These are phyloP conservation scores for Kryphioiulus occultus DNA, from an alignment of 2,888 invertebrate genomes.

Conservation along the genomic window DNA sequence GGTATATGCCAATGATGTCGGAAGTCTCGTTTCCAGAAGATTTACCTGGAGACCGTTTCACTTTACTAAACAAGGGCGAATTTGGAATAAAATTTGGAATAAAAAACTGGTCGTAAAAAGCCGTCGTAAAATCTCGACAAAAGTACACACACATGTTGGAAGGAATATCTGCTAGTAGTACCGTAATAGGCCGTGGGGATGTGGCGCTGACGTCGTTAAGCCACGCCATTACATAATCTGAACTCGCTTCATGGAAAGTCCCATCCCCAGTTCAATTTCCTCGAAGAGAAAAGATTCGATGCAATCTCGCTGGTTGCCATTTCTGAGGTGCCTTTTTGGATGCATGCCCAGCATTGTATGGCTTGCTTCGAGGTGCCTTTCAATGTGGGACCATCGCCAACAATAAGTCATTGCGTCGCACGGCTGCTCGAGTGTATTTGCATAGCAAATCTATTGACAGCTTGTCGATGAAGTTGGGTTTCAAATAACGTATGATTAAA, in stretches of 20 bases:
- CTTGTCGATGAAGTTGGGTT: constrained; percentile 18
- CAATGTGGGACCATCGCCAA: not conserved
- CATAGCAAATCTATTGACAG: constrained; percentile 16
- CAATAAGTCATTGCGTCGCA: not conserved
- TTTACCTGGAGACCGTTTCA: not conserved
- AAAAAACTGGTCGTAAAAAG: not conserved
- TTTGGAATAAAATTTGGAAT: not conserved
- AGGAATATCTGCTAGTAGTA: not conserved
- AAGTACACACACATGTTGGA: not conserved
- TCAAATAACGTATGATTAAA: constrained; percentile 4
- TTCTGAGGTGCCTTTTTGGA: not conserved
- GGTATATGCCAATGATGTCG: too few species aligned
- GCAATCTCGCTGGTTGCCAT: constrained; percentile 13
- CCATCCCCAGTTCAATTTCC: constrained; percentile 17
- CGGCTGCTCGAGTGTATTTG: not conserved
- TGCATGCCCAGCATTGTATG: not conserved
- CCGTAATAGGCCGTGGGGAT: not conserved
- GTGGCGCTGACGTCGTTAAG: constrained; percentile 8
- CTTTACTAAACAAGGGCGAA: not conserved
- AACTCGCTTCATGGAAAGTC: not conserved
- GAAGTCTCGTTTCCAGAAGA: not conserved
- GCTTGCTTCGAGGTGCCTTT: not conserved
- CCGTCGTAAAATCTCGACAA: not conserved
- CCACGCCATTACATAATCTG: not conserved
- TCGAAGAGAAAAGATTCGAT: not conserved